Base-by-base conservation (phyloP, 2,888 invertebrate species). In the Polymixis flavicincta region DNA sequence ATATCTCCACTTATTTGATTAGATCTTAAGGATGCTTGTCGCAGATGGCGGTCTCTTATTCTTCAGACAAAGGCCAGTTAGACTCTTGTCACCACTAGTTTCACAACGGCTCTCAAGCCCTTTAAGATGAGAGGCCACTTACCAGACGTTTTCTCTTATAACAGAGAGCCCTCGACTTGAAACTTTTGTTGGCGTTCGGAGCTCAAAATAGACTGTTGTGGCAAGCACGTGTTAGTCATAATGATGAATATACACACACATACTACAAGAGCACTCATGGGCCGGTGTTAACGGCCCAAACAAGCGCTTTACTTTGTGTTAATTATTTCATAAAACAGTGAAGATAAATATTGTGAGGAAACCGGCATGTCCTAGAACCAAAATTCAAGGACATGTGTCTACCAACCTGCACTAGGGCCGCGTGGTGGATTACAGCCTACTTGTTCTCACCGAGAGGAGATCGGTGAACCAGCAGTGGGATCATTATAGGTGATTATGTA, bases 81-180 rank as follows among this genome's bases (percentile, higher is more conserved):
- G 75, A 79, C 80, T 85, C 85, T 86, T 81, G 80, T 81, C 73
- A 66, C 76, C 69, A 74, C 80, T 71, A 74, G 76, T 73, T 80
- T 55, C 71, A 82, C 78, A 84, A 71, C 70, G 25, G 32, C 81
- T 82, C 81, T 87, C 72, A 83, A 88, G 87, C 86, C 78, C 87
- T 90, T 89, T 89, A 78, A 80, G 83, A 76, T 52, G 79, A 86
- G 88, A 86, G 78, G 71, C 87, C 89, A 88, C 90, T 92, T 85
- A 83, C 78, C 84, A 85, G 77, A 87, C 82, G 76, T 89, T 89
- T 90, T 88, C 88, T 89, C 88, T 89, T 88, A 85, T 81, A 79
- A 75, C 77, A 22, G 77, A 91, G 88, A 78, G 88, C 89, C 80
- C 88, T 92, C 84, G 76, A 80, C 83, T 85, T 83, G 82, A 89